Conservation (phyloP, 2,113 vertebrate genomes). For the Caranx ignobilis region DNA sequence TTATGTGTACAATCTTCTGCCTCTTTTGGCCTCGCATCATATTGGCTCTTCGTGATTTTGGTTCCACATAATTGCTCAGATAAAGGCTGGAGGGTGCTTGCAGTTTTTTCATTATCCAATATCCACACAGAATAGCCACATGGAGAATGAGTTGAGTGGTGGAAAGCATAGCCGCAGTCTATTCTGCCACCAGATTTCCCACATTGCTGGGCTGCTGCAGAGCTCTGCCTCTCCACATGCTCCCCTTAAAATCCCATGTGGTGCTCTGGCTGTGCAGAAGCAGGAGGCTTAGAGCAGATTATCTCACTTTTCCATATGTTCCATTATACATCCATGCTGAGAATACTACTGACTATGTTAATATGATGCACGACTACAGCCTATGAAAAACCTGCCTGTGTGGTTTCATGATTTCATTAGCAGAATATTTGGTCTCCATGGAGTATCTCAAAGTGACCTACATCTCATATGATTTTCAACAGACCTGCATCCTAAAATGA, state of each 20-base stretch:
- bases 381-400: background rate
- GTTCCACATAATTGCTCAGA: slow-evolving; percentile 33
- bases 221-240: slow-evolving; percentile 44
- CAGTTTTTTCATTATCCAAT: slow-evolving; percentile 57
- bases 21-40: slow-evolving; percentile 28
- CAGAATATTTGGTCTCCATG: background rate
- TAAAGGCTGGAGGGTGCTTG: slow-evolving; percentile 39
- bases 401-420: background rate
- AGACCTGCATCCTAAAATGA: slow-evolving; percentile 25
- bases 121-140: slow-evolving; percentile 51
- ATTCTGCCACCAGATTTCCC: slow-evolving; percentile 54
- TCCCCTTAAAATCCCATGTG: slow-evolving; percentile 59
- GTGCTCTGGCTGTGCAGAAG: slow-evolving; percentile 36
- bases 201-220: slow-evolving; percentile 49
- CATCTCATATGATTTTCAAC: slow-evolving; percentile 25
- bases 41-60: slow-evolving; percentile 23
- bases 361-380: background rate
- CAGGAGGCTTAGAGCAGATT: slow-evolving; percentile 46
- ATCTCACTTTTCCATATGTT: slow-evolving; percentile 58
- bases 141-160: slow-evolving; percentile 39
- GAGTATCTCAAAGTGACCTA: slow-evolving; percentile 25
- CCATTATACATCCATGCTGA: slow-evolving; percentile 4
- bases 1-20: slow-evolving; percentile 39
- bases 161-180: slow-evolving; percentile 42
- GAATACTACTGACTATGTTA: slow-evolving; percentile 8